Percentiles rank a stretch among this genome's conserved stretches.
phyloP scores from a whole-genome alignment of 2,797 vertebrate species.

The Channa striata region DNA sequence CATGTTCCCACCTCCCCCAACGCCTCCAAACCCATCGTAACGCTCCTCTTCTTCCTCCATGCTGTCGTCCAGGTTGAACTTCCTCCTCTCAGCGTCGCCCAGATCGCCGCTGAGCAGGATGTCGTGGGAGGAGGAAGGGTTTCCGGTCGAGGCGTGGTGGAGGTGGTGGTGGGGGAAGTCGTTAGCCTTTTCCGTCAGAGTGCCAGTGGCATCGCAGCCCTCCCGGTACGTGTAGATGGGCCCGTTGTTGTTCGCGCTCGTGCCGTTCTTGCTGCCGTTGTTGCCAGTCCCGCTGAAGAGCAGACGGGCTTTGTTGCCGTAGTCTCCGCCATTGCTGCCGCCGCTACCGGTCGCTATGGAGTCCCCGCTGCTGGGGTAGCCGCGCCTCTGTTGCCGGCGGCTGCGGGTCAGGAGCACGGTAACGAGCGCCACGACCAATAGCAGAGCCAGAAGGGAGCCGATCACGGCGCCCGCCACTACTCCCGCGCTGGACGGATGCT shows the following conservation, averaged over 20 bases:
- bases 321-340: constrained; percentile 72
- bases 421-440: constrained; percentile 85
- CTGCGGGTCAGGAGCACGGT: constrained; percentile 82
- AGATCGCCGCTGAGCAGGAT: constrained; percentile 79
- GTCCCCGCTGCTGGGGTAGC: constrained; percentile 76
- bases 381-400: constrained; percentile 77
- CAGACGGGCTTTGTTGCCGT: constrained; percentile 85
- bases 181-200: constrained; percentile 77
- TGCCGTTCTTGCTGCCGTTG: constrained; percentile 72
- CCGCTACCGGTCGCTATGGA: constrained; percentile 63
- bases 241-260: constrained; percentile 78
- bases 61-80: constrained; percentile 85
- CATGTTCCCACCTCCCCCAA: constrained; percentile 57
- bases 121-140: constrained; percentile 69
- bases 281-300: constrained; percentile 75
- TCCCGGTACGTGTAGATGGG: constrained; percentile 85
- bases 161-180: constrained; percentile 70
- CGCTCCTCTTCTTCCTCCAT: constrained; percentile 83
- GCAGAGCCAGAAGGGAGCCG: constrained; percentile 87
- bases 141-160: constrained; percentile 48
- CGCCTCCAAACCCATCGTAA: constrained; percentile 72
- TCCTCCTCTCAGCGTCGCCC: constrained; percentile 79
- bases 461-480: constrained; percentile 88
- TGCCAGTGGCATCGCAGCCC: constrained; percentile 81
- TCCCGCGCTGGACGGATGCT: constrained; percentile 82